Evolutionary conservation across 2,113 vertebrate genomes (phyloP), one percentile per base, ranked within the genome.

Genomic region (Paradoxurus hermaphroditus): DNA sequence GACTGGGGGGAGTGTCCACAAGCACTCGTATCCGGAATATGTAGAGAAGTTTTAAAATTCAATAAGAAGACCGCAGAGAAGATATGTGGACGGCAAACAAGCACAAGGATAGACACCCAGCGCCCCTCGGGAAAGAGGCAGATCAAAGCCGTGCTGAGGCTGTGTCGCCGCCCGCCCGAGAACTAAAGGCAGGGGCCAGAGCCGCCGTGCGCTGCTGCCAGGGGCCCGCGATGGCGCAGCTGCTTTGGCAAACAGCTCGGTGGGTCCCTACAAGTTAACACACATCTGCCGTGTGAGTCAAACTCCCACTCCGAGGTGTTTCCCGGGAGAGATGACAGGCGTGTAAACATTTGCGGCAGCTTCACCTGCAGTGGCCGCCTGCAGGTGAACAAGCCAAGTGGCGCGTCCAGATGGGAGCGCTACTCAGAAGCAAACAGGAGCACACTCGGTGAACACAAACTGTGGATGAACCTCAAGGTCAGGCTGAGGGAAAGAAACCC

Each of bases 121-220:
- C 63, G 1, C 75, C 11, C 4, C 14, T 2, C 11, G 63, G 23
- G 44, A 65, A 39, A 31, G 1, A 56, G 1, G 34, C n/a, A 8
- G 0, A 5, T 9, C 0, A 36, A 49, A 75, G 5, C 29, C 16
- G 4, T 9, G 7, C 1, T 10, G 88, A 88, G 59, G 70, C 39
- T 1, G 5, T 12, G 5, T n/a, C 5, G 5, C 70, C 21, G 70
- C 70, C 36, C 11, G 1, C 14, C 21, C 2, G 21, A 25, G 36
- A 18, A 7, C 65, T 1, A 36, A 15, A 44, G 0, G 36, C 7
- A 1, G 56, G 10, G 53, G 13, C 49, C 7, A 3, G 44, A n/a
- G 29, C 3, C 0, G 18, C 36, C 12, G 1, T 0, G 0, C 41
- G 2, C 62, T 0, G 12, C 3, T 1, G 1, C 90, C 0, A 0